phyloP scores from a whole-genome alignment of 35 echinoderm and acorn worm species.

The Heliocidaris tuberculata region DNA sequence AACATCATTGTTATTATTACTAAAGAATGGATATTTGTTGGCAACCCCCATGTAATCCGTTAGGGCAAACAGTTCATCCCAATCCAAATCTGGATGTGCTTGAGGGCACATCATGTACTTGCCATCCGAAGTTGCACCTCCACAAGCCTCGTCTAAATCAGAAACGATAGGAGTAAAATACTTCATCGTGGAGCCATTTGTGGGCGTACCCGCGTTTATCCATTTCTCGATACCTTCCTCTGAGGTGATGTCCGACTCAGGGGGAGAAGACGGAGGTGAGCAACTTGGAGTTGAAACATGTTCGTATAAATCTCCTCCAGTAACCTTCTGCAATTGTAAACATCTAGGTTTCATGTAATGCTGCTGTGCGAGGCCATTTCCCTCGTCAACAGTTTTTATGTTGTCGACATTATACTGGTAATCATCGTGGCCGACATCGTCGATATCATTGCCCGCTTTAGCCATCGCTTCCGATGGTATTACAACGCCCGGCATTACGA shows the following conservation, averaged over 20 bases:
- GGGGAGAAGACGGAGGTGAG: not conserved
- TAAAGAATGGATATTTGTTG: not conserved
- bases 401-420: not conserved
- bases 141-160: not conserved
- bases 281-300: not conserved
- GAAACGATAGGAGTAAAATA: not conserved
- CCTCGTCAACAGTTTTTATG: not conserved
- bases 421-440: not conserved
- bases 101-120: not conserved
- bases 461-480: not conserved
- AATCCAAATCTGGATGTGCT: not conserved
- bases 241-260: not conserved
- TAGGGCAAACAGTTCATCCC: constrained; percentile 26
- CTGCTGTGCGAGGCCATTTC: not conserved
- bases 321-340: not conserved
- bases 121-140: not conserved
- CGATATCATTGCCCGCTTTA: not conserved
- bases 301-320: not conserved
- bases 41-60: constrained; percentile 9
- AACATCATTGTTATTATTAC: not conserved
- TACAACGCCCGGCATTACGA: not conserved
- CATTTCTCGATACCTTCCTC: not conserved
- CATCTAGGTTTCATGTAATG: not conserved
- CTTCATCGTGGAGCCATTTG: not conserved
- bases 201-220: not conserved